Base-by-base conservation (phyloP, 2,797 vertebrate species). In the Hybognathus amarus region DNA sequence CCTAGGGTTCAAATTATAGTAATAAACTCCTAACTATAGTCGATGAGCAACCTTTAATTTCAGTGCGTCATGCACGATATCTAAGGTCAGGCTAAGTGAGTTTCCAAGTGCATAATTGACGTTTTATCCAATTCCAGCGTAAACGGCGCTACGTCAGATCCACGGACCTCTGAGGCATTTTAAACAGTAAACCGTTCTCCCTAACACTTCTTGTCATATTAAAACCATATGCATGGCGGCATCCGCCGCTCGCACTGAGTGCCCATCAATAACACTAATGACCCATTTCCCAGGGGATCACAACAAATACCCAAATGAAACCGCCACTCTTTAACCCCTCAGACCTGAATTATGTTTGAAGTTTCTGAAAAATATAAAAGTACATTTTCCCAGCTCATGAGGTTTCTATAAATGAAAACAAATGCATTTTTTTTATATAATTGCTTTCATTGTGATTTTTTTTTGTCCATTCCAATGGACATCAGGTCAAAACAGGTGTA, bases 221-320 rank as follows among this genome's bases (percentile, higher is more conserved):
- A 91, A 92, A 94, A 92, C 88, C 90, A 92, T 89, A 91, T 93
- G 92, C 87, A 83, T 17, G 63, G 36, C 87, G 83, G 82, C 85
- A 89, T 87, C 33, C 79, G 38, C 77, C 47, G 84, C 82, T 88
- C 81, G 82, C 9, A 83, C 86, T 67, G 85, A 86, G 86, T 85
- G 90, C 88, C 90, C 92, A 93, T 94, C 91, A 91, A 93, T 94
- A 93, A 93, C 90, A 79, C 85, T 91, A 93, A 94, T 92, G 91
- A 92, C 84, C 89, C 90, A n/a, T 88, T 86, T 90, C 90, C 90
- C 88, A 80, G 82, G 86, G 89, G 89, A 89, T 90, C 87, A 90
- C 91, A 92, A 92, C 88, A 91, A 90, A 92, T 88, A 86, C 82
- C 59, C 85, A 80, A 90, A 91, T 88, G 85, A 90, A 92, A 89